Percentiles rank a stretch among this genome's conserved stretches.
Conservation (phyloP, 2,113 vertebrate genomes). For the Beaufortia kweichowensis region DNA sequence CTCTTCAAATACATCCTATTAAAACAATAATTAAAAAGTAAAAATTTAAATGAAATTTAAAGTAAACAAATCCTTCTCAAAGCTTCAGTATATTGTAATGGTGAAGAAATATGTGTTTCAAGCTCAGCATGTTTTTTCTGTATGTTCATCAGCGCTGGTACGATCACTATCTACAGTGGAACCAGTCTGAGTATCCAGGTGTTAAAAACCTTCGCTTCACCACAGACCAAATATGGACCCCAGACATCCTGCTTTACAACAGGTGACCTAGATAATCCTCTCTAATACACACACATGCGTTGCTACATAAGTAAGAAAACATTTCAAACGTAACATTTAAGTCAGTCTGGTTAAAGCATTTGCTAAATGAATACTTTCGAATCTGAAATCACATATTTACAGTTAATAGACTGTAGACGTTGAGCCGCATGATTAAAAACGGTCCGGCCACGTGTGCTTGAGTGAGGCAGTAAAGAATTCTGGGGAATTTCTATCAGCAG, state of each 20-base stretch:
- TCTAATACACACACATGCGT: background rate
- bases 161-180: constrained; percentile 80
- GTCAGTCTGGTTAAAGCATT: background rate
- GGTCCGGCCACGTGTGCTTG: background rate
- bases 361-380: background rate
- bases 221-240: constrained; percentile 79
- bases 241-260: constrained; percentile 80
- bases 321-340: background rate
- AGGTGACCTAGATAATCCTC: constrained; percentile 63
- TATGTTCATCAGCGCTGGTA: constrained; percentile 69
- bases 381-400: background rate
- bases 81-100: background rate
- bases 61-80: background rate
- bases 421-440: background rate
- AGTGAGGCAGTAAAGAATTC: constrained; percentile 1
- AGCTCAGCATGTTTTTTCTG: background rate
- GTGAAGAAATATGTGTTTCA: background rate
- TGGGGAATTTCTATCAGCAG: constrained; percentile 1
- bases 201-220: constrained; percentile 80
- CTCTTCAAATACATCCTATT: background rate
- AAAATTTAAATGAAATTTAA: too few species aligned
- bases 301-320: background rate
- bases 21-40: too few species aligned
- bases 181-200: constrained; percentile 77
- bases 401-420: background rate